Conservation (phyloP, 2,113 vertebrate genomes). For the Zapornia atra region DNA sequence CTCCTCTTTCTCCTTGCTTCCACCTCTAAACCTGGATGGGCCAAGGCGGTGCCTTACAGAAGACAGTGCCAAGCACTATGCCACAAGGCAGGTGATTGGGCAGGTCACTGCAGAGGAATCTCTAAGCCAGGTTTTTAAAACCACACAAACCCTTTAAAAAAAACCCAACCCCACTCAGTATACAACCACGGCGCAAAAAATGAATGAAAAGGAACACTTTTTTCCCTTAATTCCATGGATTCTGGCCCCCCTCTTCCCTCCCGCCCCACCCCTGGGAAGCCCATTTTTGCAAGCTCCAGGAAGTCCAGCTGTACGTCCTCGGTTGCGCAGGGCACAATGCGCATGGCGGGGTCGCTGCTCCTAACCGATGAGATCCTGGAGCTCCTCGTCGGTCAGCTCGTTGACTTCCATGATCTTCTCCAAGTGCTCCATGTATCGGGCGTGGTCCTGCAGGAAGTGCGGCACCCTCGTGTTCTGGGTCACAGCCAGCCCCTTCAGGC, state of each 20-base stretch:
- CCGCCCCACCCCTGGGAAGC: neutral
- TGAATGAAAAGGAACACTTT: neutral
- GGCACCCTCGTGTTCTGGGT: conserved; percentile 87
- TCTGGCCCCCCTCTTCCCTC: neutral
- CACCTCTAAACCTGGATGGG: neutral
- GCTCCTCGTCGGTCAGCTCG: conserved; percentile 85
- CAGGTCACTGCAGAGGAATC: neutral
- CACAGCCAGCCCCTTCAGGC: conserved; percentile 82
- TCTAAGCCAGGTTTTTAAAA: neutral
- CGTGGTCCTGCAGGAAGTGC: conserved; percentile 88
- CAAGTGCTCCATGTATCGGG: conserved; percentile 85
- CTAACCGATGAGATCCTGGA: conserved; percentile 77
- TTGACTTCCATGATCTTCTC: conserved; percentile 93
- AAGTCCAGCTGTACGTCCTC: neutral
- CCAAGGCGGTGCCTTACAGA: neutral
- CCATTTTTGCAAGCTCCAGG: neutral
- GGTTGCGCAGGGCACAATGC: neutral
- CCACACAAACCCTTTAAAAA: neutral
- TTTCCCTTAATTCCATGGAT: neutral
- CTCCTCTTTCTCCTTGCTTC: neutral
- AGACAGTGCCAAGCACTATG: neutral
- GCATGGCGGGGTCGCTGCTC: neutral
- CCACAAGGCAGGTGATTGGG: neutral
- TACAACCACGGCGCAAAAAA: neutral
- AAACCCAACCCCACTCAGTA: neutral